Conservation (phyloP, 2,113 vertebrate genomes). For the Limanda limanda region DNA sequence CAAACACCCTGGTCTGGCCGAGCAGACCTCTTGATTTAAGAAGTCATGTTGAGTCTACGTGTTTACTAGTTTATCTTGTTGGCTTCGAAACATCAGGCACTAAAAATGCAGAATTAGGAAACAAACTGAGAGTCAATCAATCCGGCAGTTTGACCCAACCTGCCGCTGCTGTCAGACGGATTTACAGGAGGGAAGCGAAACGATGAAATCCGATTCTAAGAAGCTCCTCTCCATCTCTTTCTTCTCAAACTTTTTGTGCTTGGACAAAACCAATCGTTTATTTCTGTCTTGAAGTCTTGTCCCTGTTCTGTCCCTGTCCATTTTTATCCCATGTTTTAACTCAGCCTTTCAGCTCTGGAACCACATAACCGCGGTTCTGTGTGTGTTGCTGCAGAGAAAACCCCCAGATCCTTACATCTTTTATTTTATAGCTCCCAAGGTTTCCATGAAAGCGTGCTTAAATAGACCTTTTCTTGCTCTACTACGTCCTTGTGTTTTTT, state of each 20-base stretch:
- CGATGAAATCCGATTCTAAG: too few species aligned
- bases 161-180: conserved; percentile 12
- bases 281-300: background rate
- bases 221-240: background rate
- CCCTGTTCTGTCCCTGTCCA: too few species aligned
- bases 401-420: conserved; percentile 32
- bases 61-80: conserved; percentile 50
- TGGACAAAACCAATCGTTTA: conserved; percentile 13
- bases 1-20: conserved; percentile 37
- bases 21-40: conserved; percentile 58
- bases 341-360: conserved; percentile 13
- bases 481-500: conserved; percentile 31
- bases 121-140: background rate
- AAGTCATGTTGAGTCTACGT: conserved; percentile 32
- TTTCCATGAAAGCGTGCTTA: conserved; percentile 42
- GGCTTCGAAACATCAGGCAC: conserved; percentile 13
- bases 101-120: background rate
- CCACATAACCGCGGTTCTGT: conserved; percentile 12
- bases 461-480: conserved; percentile 12
- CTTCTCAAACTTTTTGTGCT: conserved; percentile 2
- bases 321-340: background rate
- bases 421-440: conserved; percentile 42
- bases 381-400: conserved; percentile 19
- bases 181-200: conserved; percentile 32
- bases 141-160: background rate